Evolutionary conservation across 2,888 invertebrate genomes (phyloP).

Genomic region (Girardia tigrina): DNA sequence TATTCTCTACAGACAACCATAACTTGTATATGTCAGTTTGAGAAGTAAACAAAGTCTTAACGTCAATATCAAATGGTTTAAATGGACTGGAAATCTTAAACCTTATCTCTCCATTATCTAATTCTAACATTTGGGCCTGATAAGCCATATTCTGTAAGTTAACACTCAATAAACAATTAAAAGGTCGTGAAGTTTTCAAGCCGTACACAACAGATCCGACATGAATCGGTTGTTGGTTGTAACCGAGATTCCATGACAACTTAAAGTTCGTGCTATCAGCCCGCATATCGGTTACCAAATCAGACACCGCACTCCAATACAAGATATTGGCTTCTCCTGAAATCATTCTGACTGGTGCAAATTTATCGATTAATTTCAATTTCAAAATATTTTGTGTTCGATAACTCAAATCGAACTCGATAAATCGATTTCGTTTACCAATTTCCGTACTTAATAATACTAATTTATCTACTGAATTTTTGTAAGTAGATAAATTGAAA

Average conservation of each 20-base stretch:
- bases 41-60: not conserved
- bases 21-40: not conserved
- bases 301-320: not conserved
- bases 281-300: not conserved
- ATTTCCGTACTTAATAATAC: not conserved
- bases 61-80: not conserved
- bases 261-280: not conserved
- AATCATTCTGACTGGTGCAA: not conserved
- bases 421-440: not conserved
- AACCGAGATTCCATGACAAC: not conserved
- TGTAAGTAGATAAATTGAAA: not conserved
- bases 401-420: not conserved
- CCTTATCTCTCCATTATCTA: not conserved
- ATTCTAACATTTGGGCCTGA: not conserved
- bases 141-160: not conserved
- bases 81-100: not conserved
- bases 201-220: not conserved
- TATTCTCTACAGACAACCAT: not conserved
- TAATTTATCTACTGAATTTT: not conserved
- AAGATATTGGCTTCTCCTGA: not conserved
- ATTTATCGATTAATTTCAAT: not conserved
- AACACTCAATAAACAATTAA: not conserved
- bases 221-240: not conserved
- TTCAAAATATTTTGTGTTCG: not conserved
- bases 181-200: not conserved